A percentile compares a stretch with the other conserved stretches of the same genome.
phyloP scores from a whole-genome alignment of 2,797 vertebrate genomes.

The Lepilemur septentrionalis region DNA sequence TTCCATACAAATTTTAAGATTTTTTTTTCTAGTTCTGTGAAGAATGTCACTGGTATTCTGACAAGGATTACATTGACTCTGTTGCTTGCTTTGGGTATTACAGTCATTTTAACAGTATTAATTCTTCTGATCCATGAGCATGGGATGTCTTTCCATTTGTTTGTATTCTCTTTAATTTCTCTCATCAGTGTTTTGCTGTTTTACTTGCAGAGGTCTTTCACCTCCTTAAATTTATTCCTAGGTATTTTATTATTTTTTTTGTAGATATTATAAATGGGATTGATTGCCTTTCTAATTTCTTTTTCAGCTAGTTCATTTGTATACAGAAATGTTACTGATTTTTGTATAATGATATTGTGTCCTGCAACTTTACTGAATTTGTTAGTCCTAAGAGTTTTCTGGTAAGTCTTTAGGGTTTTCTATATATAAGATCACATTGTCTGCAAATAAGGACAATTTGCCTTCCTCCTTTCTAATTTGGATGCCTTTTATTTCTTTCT shows the following conservation, averaged over 20 bases:
- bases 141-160: background rate
- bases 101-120: background rate
- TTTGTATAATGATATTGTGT: background rate
- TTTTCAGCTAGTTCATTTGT: background rate
- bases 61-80: background rate
- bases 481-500: background rate
- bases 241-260: background rate
- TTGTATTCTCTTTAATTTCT: background rate
- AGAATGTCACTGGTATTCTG: background rate
- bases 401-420: background rate
- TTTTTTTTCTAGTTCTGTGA: background rate
- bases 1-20: background rate
- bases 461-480: background rate
- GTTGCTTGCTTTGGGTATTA: background rate
- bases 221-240: background rate
- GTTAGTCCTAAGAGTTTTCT: background rate
- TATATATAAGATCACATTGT: background rate
- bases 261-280: background rate
- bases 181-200: background rate
- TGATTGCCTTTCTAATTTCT: background rate
- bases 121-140: background rate
- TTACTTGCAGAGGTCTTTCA: background rate
- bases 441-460: background rate
- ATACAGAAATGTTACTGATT: background rate
- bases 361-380: background rate